Evolutionary conservation across 1,140 invertebrate genomes (phyloP).

Genomic region (Drosophila ambigua): DNA sequence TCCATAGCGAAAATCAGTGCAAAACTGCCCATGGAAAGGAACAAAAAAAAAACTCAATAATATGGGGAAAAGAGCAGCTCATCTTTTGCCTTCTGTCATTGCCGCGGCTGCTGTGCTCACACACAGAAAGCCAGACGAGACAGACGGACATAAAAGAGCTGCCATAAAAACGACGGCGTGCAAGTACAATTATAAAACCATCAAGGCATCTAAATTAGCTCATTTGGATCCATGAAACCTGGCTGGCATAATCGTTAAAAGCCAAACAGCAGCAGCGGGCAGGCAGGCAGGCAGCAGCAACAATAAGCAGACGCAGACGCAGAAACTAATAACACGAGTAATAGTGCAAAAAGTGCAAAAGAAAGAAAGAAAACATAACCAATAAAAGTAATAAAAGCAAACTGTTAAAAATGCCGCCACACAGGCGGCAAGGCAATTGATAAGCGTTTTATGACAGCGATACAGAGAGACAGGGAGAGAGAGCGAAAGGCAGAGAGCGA

Average conservation of each 20-base stretch:
- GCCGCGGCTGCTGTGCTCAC: conserved; percentile 3
- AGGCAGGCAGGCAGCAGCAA: not conserved
- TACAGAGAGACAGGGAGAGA: not conserved
- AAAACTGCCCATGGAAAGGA: conserved; percentile 2
- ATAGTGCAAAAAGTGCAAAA: conserved; percentile 36
- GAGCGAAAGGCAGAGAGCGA: not conserved
- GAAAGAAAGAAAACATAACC: conserved; percentile 12
- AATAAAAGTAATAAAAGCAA: conserved; percentile 55
- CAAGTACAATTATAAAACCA: conserved; percentile 73
- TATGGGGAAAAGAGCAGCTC: conserved; percentile 13
- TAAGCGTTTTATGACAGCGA: conserved; percentile 51
- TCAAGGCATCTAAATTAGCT: conserved; percentile 73
- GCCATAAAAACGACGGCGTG: conserved; percentile 48
- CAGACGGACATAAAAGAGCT: conserved; percentile 9
- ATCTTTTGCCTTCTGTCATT: conserved; percentile 1
- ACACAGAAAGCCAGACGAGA: not conserved
- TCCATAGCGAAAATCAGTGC: conserved; percentile 11
- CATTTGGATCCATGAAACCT: conserved; percentile 70
- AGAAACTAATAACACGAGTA: conserved; percentile 42
- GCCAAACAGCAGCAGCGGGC: conserved; percentile 4
- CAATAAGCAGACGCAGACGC: conserved; percentile 14
- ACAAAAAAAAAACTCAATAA: conserved; percentile 14
- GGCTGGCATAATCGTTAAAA: conserved; percentile 71
- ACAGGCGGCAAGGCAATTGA: conserved; percentile 42
- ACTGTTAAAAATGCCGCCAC: conserved; percentile 53